These are phyloP conservation scores for Vanacampus margaritifer DNA, from an alignment of 2,113 vertebrate genomes.

Conservation along the genomic window DNA sequence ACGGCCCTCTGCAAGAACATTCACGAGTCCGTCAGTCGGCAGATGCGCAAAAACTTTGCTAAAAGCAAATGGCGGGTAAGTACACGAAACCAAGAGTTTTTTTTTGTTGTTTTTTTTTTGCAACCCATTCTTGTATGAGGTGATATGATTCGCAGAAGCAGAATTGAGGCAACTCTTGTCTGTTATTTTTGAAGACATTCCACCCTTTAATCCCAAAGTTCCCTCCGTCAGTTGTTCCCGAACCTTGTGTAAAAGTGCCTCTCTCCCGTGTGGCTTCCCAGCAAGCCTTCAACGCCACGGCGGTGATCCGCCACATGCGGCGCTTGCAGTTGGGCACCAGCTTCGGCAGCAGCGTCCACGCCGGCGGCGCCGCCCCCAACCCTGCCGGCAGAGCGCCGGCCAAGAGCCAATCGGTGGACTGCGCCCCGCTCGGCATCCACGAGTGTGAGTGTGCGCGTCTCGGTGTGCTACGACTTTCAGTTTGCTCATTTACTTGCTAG, in stretches of 20 bases:
- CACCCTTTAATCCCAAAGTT: too few species aligned
- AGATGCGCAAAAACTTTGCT: conserved; percentile 98
- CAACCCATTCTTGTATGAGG: too few species aligned
- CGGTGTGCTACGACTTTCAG: too few species aligned
- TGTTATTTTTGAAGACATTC: too few species aligned
- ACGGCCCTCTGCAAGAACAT: conserved; percentile 97
- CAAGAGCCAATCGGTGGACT: conserved; percentile 82
- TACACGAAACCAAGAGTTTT: neutral
- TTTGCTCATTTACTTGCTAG: conserved; percentile 20
- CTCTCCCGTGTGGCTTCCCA: conserved; percentile 32
- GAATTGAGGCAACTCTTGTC: too few species aligned
- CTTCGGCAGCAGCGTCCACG: conserved; percentile 73
- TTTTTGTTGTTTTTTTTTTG: too few species aligned
- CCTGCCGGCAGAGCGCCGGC: conserved; percentile 69
- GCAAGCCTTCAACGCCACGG: conserved; percentile 98
- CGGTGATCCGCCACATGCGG: conserved; percentile 95
- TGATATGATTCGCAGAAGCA: too few species aligned
- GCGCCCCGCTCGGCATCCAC: conserved; percentile 72
- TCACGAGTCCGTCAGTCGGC: conserved; percentile 95
- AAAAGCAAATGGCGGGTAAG: conserved; percentile 99
- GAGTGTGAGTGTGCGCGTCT: conserved; percentile 97
- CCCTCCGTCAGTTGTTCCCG: too few species aligned
- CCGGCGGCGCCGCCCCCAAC: conserved; percentile 63
- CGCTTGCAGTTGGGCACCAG: conserved; percentile 88
- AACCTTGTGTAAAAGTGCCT: too few species aligned